Evolutionary conservation across 2,797 vertebrate species (phyloP).

Genomic region (Sparidentex hasta): DNA sequence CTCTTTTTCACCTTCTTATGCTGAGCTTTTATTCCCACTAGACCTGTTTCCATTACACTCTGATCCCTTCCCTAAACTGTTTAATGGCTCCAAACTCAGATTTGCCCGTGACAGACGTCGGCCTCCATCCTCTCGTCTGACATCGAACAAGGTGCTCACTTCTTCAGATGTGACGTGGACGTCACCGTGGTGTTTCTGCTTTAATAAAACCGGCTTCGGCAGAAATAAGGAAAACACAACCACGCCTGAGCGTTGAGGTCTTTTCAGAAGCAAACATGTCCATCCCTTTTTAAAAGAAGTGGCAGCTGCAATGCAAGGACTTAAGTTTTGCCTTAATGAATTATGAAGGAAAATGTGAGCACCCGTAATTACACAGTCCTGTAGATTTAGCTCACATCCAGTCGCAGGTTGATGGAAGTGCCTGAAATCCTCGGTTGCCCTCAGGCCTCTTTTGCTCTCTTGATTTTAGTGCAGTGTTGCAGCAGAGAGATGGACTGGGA

Average conservation of each 20-base stretch:
- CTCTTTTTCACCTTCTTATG: conserved; percentile 42
- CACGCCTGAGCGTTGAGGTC: background rate
- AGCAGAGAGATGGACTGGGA: conserved; percentile 40
- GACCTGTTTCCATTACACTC: conserved; percentile 63
- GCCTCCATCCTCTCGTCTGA: conserved; percentile 28
- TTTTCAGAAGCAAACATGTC: conserved; percentile 40
- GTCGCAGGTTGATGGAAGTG: conserved; percentile 67
- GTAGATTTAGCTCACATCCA: conserved; percentile 48
- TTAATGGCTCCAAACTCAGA: conserved; percentile 53
- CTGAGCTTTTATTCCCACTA: conserved; percentile 55
- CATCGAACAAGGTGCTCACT: conserved; percentile 18
- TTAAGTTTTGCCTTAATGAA: conserved; percentile 65
- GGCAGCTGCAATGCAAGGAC: conserved; percentile 55
- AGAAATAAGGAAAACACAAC: conserved; percentile 11
- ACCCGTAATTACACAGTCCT: conserved; percentile 58
- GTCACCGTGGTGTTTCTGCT: background rate
- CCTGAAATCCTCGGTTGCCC: conserved; percentile 58
- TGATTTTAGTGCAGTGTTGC: conserved; percentile 59
- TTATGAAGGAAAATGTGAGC: conserved; percentile 62
- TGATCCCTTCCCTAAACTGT: conserved; percentile 52
- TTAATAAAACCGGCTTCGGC: conserved; percentile 18
- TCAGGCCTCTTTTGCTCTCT: conserved; percentile 49
- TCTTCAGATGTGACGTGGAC: background rate
- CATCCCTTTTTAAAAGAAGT: conserved; percentile 49
- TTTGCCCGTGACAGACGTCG: background rate